Evolutionary conservation across 2,113 vertebrate species (phyloP).

Genomic region (Cavia aperea): DNA sequence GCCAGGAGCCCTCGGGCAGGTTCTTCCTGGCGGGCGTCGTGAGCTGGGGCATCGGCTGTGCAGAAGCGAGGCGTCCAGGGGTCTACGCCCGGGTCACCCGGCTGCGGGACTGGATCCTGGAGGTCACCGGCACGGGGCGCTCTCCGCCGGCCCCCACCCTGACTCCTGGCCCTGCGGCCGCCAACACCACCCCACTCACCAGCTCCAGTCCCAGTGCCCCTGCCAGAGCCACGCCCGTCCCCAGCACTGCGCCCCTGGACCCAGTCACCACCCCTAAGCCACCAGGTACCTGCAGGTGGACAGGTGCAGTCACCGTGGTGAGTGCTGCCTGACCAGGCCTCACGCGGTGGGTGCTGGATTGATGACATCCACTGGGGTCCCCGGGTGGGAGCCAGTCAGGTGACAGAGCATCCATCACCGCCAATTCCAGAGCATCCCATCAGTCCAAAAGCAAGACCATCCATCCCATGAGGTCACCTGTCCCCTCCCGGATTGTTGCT

Average conservation of each 20-base stretch:
- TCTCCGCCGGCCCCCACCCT: rapidly evolving
- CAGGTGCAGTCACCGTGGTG: neutral
- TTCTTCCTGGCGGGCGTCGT: conserved; percentile 94
- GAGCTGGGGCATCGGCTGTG: conserved; percentile 96
- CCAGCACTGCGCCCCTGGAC: neutral
- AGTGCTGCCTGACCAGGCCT: neutral
- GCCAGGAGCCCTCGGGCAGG: conserved; percentile 86
- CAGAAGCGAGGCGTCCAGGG: conserved; percentile 86
- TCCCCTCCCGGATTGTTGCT: neutral
- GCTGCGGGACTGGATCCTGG: conserved; percentile 88
- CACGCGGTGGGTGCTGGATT: neutral
- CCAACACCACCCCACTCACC: neutral
- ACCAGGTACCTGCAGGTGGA: conserved; percentile 68
- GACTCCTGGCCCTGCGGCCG: neutral
- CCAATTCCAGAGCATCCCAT: neutral
- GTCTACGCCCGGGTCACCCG: conserved; percentile 90
- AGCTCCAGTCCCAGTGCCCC: neutral
- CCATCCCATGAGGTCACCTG: neutral
- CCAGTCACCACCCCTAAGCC: neutral
- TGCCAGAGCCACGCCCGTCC: neutral
- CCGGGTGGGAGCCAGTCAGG: neutral
- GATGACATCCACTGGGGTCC: neutral
- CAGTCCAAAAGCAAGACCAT: neutral
- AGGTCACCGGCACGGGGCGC: conserved; percentile 52
- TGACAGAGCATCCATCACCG: neutral